Conservation (phyloP, 2,888 invertebrate genomes). For the Xestobium rufovillosum region DNA sequence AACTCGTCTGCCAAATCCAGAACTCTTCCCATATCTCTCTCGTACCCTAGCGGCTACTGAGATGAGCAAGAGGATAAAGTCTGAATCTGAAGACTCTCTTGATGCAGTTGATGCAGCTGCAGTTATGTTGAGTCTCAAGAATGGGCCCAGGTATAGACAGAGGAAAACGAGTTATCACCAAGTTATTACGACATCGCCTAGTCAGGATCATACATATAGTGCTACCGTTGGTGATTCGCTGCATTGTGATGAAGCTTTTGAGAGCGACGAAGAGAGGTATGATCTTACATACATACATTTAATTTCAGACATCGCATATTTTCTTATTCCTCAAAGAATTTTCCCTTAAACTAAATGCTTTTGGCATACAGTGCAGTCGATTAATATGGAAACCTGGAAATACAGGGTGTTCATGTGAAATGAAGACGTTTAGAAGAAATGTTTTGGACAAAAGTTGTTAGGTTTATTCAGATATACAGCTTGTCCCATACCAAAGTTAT, state of each 20-base stretch:
- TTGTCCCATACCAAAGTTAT: too few species aligned
- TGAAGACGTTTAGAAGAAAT: too few species aligned
- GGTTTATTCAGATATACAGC: too few species aligned
- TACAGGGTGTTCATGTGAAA: too few species aligned
- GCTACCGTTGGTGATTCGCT: constrained; percentile 45
- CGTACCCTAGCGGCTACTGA: constrained; percentile 53
- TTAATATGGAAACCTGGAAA: too few species aligned
- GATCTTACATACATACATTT: constrained; percentile 29
- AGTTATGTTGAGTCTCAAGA: constrained; percentile 82
- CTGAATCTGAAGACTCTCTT: constrained; percentile 47
- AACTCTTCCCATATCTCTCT: constrained; percentile 77
- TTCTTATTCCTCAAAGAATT: too few species aligned
- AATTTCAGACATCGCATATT: neutral
- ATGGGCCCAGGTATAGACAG: constrained; percentile 55
- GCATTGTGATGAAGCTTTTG: constrained; percentile 52
- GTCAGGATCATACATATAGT: constrained; percentile 91
- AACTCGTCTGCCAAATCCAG: constrained; percentile 59
- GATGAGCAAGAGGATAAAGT: constrained; percentile 28
- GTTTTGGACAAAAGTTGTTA: too few species aligned
- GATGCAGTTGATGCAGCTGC: constrained; percentile 79
- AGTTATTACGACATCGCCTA: constrained; percentile 80
- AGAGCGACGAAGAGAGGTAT: constrained; percentile 49
- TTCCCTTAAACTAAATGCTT: too few species aligned
- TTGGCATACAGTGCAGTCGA: too few species aligned
- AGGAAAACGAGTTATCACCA: constrained; percentile 38